Percentiles rank a stretch among this genome's conserved stretches.
Evolutionary conservation across 2,113 vertebrate genomes (phyloP).

Genomic region (Pelecanoides urinatrix): DNA sequence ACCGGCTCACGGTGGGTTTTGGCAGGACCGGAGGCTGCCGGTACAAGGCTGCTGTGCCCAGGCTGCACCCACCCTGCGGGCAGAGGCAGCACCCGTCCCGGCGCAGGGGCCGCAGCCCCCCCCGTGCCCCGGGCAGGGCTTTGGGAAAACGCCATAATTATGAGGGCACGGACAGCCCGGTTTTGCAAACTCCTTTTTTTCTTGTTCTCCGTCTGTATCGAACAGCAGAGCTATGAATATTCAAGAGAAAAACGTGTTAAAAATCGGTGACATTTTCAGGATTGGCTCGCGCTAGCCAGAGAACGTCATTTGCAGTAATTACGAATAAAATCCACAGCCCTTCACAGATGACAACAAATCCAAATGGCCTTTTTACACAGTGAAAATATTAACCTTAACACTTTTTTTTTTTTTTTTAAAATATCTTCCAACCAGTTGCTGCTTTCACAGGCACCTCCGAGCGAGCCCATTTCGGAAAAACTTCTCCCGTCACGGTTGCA

Average conservation of each 20-base stretch:
- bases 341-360: constrained; percentile 54
- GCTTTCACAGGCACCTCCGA: constrained; percentile 35
- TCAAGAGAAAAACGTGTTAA: constrained; percentile 25
- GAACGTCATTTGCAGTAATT: constrained; percentile 24
- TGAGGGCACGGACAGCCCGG: fast-evolving
- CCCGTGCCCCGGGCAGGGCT: neutral
- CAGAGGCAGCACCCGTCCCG: neutral
- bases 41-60: neutral
- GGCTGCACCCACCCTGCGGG: fast-evolving
- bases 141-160: fast-evolving
- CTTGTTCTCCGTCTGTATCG: neutral
- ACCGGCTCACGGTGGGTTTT: fast-evolving
- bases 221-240: constrained; percentile 37
- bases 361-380: constrained; percentile 46
- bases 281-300: neutral
- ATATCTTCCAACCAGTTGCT: constrained; percentile 38
- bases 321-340: constrained; percentile 30
- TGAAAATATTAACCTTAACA: constrained; percentile 59
- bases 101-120: fast-evolving
- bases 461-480: neutral
- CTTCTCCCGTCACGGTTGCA: fast-evolving
- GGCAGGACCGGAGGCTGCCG: fast-evolving
- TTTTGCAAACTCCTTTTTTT: neutral
- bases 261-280: constrained; percentile 34
- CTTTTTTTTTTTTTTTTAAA: neutral